Percentiles rank a stretch among this genome's conserved stretches.
Conservation (phyloP, 2,888 invertebrate genomes). For the Drosophila sordidapex region DNA sequence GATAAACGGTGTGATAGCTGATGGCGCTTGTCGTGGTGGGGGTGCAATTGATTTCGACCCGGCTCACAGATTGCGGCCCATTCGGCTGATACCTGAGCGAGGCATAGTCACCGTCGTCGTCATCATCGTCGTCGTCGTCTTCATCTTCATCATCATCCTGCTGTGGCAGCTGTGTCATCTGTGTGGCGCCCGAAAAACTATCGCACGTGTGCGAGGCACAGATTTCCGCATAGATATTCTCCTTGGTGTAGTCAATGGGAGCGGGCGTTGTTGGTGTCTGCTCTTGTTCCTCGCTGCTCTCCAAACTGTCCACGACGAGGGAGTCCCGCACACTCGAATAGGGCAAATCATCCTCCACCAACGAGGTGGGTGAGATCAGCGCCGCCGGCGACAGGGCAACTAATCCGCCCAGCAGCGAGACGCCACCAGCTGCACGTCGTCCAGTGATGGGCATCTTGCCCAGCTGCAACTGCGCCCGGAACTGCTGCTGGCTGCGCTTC, state of each 20-base stretch:
- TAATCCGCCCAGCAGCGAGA: slow-evolving; percentile 71
- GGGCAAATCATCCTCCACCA: slow-evolving; percentile 88
- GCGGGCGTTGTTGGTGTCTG: slow-evolving; percentile 50
- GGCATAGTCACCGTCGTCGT: slow-evolving; percentile 81
- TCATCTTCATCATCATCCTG: slow-evolving; percentile 59
- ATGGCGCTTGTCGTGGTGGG: slow-evolving; percentile 76
- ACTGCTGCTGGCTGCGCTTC: slow-evolving; percentile 82
- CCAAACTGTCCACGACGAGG: slow-evolving; percentile 84
- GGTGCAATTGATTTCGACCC: slow-evolving; percentile 83
- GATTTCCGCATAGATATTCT: slow-evolving; percentile 90
- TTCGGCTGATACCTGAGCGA: slow-evolving; percentile 73
- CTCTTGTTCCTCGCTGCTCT: slow-evolving; percentile 48
- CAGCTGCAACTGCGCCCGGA: slow-evolving; percentile 60
- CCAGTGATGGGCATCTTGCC: slow-evolving; percentile 79
- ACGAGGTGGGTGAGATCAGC: slow-evolving; percentile 62
- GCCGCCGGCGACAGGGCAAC: slow-evolving; percentile 53
- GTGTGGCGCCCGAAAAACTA: slow-evolving; percentile 69
- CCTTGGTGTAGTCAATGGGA: slow-evolving; percentile 85
- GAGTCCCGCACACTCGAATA: slow-evolving; percentile 90
- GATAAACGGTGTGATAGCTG: slow-evolving; percentile 81
- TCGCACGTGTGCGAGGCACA: slow-evolving; percentile 84
- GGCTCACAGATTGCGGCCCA: slow-evolving; percentile 80
- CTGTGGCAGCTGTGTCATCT: slow-evolving; percentile 54
- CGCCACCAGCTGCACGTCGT: slow-evolving; percentile 79
- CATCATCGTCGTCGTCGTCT: slow-evolving; percentile 49